Evolutionary conservation across 1,140 invertebrate species (phyloP).

Genomic region (Drosophila subobscura): DNA sequence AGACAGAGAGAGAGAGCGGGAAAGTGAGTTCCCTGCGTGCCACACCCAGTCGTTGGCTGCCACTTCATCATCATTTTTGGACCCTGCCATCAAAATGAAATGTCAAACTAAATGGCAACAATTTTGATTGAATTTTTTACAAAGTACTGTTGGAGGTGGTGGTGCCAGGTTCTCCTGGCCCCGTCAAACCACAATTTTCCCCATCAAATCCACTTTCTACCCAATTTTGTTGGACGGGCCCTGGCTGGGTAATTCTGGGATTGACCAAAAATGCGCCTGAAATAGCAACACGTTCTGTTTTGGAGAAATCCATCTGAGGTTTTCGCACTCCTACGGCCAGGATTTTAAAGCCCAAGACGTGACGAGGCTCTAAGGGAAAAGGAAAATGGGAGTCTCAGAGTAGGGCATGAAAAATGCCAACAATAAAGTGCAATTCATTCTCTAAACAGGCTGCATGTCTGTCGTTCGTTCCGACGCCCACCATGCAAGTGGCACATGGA

Average conservation of each 20-base stretch:
- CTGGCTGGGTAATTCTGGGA: constrained; percentile 35
- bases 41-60: constrained; percentile 50
- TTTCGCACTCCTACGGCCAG: constrained; percentile 52
- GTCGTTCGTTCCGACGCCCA: not conserved
- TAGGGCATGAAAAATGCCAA: constrained; percentile 63
- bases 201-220: no score
- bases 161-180: not conserved
- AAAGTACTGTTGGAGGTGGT: constrained; percentile 22
- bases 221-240: no score
- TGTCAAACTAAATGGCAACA: constrained; percentile 82
- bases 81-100: constrained; percentile 73
- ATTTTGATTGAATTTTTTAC: constrained; percentile 79
- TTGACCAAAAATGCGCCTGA: constrained; percentile 26
- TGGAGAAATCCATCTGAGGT: constrained; percentile 62
- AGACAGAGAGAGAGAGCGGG: not conserved
- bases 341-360: constrained; percentile 55
- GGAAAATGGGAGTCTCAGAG: no score
- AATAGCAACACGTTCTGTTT: constrained; percentile 64
- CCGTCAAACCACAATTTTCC: no score
- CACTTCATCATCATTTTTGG: constrained; percentile 76
- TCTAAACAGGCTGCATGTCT: constrained; percentile 63
- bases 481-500: constrained; percentile 32
- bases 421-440: constrained; percentile 80
- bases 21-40: constrained; percentile 22
- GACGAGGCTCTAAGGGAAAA: constrained; percentile 14